Percentiles rank a stretch among this genome's conserved stretches.
These are phyloP conservation scores for Onychomys torridus DNA, from an alignment of 2,797 vertebrate genomes.

Conservation along the genomic window DNA sequence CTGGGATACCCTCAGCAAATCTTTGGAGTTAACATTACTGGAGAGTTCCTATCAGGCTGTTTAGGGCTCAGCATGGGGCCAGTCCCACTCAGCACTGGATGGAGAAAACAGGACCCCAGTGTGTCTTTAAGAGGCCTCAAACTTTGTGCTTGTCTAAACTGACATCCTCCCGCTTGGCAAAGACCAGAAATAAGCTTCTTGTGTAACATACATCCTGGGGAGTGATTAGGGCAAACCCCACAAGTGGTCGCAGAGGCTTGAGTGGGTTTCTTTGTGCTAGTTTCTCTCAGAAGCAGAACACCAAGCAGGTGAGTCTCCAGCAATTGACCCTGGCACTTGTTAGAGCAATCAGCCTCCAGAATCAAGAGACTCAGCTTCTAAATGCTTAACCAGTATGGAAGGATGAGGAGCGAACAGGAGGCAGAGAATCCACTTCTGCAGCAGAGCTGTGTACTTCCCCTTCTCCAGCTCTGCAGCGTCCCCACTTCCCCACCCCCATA, in stretches of 20 bases:
- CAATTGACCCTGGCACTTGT: neutral
- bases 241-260: neutral
- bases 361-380: neutral
- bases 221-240: constrained; percentile 13
- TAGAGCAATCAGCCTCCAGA: neutral
- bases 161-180: neutral
- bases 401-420: neutral
- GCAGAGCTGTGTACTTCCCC: neutral
- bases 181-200: neutral
- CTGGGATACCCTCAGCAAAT: neutral
- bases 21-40: neutral
- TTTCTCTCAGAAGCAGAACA: constrained; percentile 41
- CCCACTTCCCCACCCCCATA: neutral
- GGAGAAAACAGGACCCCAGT: neutral
- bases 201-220: neutral
- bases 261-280: neutral
- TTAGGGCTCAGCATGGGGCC: neutral
- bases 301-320: neutral
- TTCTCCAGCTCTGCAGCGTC: neutral
- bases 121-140: constrained; percentile 37
- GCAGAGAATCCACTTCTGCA: neutral
- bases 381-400: neutral
- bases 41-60: neutral
- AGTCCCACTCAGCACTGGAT: neutral
- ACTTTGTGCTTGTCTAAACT: neutral